phyloP scores from a whole-genome alignment of 1,140 invertebrate species.

The Onthophagus taurus region DNA sequence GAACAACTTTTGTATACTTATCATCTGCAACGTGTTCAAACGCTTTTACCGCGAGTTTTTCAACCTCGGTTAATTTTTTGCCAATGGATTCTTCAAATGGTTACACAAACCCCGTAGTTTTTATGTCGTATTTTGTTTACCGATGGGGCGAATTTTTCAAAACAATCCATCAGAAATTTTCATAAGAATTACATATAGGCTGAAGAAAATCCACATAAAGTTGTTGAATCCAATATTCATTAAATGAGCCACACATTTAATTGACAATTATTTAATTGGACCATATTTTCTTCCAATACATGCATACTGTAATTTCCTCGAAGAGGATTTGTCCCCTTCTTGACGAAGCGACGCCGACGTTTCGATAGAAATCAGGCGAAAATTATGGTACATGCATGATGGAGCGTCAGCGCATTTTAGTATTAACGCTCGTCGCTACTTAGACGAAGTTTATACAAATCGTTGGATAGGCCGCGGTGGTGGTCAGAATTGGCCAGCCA shows the following conservation, averaged over 20 bases:
- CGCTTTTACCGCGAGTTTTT: constrained; percentile 15
- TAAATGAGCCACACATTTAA: constrained; percentile 12
- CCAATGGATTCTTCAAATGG: too few relatives aligned
- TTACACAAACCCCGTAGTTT: too few relatives aligned
- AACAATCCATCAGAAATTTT: constrained; percentile 12
- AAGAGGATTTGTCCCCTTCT: neutral
- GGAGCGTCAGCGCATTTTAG: constrained; percentile 2
- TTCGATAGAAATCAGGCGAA: constrained; percentile 1
- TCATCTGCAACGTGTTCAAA: constrained; percentile 19
- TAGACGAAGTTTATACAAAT: constrained; percentile 5
- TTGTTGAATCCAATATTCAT: constrained; percentile 13
- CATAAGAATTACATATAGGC: constrained; percentile 14
- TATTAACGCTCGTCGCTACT: constrained; percentile 5
- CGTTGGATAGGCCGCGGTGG: constrained; percentile 3
- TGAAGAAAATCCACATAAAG: constrained; percentile 14
- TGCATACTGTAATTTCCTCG: neutral
- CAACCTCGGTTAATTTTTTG: constrained; percentile 15
- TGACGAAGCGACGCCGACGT: neutral
- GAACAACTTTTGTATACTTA: constrained; percentile 18
- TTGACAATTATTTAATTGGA: constrained; percentile 15
- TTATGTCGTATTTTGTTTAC: too few relatives aligned
- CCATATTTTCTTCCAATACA: constrained; percentile 3
- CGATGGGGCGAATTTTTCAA: constrained; percentile 13
- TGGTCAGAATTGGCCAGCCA: too few relatives aligned
- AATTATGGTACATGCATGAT: constrained; percentile 5